phyloP scores from a whole-genome alignment of 2,113 vertebrate species.

The Prionailurus viverrinus region DNA sequence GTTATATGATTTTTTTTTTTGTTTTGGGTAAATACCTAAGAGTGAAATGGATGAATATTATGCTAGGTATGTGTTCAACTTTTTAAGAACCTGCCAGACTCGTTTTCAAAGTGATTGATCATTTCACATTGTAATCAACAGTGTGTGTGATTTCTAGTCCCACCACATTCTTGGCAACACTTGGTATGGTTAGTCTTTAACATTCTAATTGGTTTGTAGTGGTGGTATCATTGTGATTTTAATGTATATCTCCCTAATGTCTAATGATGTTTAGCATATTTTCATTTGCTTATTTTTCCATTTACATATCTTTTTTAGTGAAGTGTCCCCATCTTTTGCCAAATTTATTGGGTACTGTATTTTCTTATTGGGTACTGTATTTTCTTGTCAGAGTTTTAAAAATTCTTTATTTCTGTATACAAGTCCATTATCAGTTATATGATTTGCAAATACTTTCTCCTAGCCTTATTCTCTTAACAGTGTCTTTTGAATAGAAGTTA shows the following conservation, averaged over 20 bases:
- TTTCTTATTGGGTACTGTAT: too few species aligned
- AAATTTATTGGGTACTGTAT: not conserved
- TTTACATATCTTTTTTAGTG: not conserved
- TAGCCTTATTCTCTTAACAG: not conserved
- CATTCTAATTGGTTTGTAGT: not conserved
- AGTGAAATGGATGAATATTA: not conserved
- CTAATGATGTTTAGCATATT: not conserved
- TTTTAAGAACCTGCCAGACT: not conserved
- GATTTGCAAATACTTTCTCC: not conserved
- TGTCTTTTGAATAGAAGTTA: not conserved
- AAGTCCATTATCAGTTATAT: not conserved
- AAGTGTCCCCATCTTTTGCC: not conserved
- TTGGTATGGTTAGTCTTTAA: not conserved
- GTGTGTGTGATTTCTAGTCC: not conserved
- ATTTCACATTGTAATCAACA: not conserved
- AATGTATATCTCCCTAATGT: not conserved
- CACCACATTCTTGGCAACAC: not conserved
- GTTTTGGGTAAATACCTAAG: not conserved
- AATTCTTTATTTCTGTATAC: not conserved
- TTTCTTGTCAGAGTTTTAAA: not conserved
- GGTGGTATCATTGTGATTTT: not conserved
- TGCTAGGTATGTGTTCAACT: not conserved
- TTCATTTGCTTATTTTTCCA: not conserved
- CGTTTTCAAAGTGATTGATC: not conserved
- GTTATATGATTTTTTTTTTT: not conserved